phyloP scores from a whole-genome alignment of 2,113 vertebrate genomes.

The Barnardius zonarius region DNA sequence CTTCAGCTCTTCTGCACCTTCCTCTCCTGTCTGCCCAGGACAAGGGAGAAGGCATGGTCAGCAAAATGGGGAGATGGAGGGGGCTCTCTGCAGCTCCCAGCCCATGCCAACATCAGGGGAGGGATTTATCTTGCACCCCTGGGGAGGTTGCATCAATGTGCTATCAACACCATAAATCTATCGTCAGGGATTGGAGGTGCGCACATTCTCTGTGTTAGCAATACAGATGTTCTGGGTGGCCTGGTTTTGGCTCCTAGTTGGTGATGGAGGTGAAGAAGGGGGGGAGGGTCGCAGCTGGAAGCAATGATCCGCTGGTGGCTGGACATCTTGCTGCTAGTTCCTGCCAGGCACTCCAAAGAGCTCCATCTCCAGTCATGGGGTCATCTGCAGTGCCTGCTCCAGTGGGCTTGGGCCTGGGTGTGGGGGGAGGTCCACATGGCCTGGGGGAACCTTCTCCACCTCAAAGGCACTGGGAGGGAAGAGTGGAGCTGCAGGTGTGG shows the following conservation, averaged over 20 bases:
- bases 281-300: background rate
- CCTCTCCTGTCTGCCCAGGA: background rate
- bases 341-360: background rate
- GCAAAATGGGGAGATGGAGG: background rate
- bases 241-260: background rate
- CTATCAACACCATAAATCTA: constrained; percentile 16
- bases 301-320: background rate
- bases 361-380: background rate
- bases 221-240: background rate
- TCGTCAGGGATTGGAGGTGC: background rate
- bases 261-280: background rate
- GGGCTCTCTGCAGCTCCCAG: background rate
- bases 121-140: constrained; percentile 1
- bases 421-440: background rate
- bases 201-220: background rate
- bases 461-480: background rate
- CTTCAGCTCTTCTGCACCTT: background rate
- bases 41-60: background rate
- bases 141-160: background rate
- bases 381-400: background rate
- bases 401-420: background rate
- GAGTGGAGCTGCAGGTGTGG: constrained; percentile 57
- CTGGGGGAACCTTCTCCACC: background rate
- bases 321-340: background rate
- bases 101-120: fast-evolving